These are phyloP conservation scores for Onychomys torridus DNA, from an alignment of 2,797 vertebrate genomes.

Conservation along the genomic window DNA sequence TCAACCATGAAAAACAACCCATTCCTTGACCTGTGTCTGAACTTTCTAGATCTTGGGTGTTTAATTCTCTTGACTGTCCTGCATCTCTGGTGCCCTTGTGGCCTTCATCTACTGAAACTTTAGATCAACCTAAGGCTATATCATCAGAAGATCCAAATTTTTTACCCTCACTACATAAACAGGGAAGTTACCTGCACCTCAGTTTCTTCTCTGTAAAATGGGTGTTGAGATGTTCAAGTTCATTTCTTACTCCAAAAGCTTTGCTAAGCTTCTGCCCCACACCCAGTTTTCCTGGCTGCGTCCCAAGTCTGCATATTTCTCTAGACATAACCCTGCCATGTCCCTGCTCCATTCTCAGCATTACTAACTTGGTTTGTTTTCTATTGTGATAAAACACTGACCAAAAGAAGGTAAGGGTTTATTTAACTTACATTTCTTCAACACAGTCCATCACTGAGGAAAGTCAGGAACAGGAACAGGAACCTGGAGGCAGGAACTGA, in stretches of 20 bases:
- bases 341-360: background rate
- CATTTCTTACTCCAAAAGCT: background rate
- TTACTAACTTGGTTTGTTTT: background rate
- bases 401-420: background rate
- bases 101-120: background rate
- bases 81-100: background rate
- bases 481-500: background rate
- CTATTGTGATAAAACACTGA: background rate
- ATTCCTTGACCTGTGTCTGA: background rate
- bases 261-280: background rate
- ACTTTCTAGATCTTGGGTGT: background rate
- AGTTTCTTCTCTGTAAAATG: background rate
- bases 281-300: background rate
- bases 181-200: background rate
- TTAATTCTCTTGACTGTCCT: background rate
- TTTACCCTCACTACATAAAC: background rate
- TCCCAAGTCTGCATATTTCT: background rate
- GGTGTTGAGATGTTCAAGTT: background rate
- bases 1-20: slow-evolving; percentile 25
- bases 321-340: background rate
- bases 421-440: background rate
- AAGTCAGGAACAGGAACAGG: background rate
- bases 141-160: background rate
- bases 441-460: background rate
- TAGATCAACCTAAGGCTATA: background rate